phyloP scores from a whole-genome alignment of 2,113 vertebrate genomes.

The Desmodus rotundus region DNA sequence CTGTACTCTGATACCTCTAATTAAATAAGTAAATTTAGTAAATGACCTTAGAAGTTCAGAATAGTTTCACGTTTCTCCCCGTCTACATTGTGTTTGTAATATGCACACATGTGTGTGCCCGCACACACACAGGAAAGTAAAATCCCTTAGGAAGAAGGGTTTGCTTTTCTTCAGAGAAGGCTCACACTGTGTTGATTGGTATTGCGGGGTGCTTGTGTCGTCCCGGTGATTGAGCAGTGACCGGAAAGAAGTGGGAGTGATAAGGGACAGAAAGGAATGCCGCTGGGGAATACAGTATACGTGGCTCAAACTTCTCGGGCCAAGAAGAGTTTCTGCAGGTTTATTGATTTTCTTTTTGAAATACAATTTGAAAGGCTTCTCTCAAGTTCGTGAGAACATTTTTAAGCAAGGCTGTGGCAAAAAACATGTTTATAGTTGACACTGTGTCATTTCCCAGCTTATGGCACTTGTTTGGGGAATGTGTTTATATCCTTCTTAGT shows the following conservation, averaged over 20 bases:
- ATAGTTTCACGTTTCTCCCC: background rate
- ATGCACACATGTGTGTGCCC: rapidly evolving
- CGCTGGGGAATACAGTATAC: background rate
- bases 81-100: background rate
- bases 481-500: conserved; percentile 32
- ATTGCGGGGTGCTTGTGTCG: background rate
- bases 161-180: conserved; percentile 25
- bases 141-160: background rate
- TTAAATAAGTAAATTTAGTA: background rate
- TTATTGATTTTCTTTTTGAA: conserved; percentile 53
- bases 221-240: background rate
- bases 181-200: background rate
- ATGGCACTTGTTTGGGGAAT: conserved; percentile 38
- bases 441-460: conserved; percentile 26
- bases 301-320: background rate
- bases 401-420: conserved; percentile 38
- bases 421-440: conserved; percentile 53
- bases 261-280: background rate
- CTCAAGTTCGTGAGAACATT: conserved; percentile 30
- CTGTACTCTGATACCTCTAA: background rate
- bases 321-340: conserved; percentile 35
- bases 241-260: background rate
- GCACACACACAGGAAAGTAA: background rate
- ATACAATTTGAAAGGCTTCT: conserved; percentile 54
- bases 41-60: background rate